Conservation (phyloP, 2,113 vertebrate genomes). For the Petroica traversi region DNA sequence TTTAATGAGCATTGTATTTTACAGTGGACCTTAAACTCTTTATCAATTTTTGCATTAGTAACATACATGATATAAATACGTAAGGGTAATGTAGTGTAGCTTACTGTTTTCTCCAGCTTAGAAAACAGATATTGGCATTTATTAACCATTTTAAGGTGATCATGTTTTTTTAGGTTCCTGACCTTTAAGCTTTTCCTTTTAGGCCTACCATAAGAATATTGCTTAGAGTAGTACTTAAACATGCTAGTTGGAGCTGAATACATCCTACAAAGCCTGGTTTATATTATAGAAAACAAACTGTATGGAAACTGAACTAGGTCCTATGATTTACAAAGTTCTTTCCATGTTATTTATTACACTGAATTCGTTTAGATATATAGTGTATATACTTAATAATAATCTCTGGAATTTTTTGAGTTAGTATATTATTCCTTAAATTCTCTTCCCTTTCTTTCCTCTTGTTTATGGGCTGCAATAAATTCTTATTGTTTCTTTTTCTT, state of each 20-base stretch:
- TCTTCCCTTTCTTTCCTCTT: conserved; percentile 8
- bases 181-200: background rate
- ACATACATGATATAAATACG: background rate
- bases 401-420: conserved; percentile 22
- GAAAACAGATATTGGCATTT: background rate
- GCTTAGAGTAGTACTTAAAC: background rate
- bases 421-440: conserved; percentile 11
- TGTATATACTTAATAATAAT: conserved; percentile 1
- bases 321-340: background rate
- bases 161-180: background rate
- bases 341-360: conserved; percentile 3
- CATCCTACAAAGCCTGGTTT: background rate
- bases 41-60: background rate
- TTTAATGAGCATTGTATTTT: background rate
- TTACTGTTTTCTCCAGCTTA: background rate
- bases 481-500: conserved; percentile 36
- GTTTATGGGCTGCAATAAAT: conserved; percentile 59
- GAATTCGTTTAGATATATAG: background rate
- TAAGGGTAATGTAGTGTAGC: background rate
- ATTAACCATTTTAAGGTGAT: background rate
- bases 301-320: background rate
- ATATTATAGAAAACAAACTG: background rate
- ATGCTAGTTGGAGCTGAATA: background rate
- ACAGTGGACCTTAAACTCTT: background rate
- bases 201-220: background rate